Percentiles rank a stretch among this genome's conserved stretches.
phyloP scores from a whole-genome alignment of 2,113 vertebrate genomes.

The Archilochus colubris region DNA sequence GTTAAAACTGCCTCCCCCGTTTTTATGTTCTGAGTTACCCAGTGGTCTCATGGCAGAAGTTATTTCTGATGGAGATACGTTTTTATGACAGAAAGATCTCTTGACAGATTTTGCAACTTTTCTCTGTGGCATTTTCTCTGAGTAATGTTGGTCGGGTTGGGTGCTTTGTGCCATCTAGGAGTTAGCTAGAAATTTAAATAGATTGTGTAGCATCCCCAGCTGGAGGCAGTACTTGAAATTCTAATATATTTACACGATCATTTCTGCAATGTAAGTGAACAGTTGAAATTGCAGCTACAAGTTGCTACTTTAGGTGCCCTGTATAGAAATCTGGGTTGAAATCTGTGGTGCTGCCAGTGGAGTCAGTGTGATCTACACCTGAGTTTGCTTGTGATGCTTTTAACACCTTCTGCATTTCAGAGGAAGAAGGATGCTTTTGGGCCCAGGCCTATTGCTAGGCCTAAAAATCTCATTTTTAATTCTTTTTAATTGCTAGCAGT shows the following conservation, averaged over 20 bases:
- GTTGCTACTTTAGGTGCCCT: background rate
- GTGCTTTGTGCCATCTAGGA: background rate
- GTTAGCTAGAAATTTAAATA: background rate
- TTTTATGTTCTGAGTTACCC: background rate
- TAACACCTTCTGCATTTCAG: background rate
- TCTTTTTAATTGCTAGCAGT: too few species aligned
- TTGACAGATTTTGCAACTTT: background rate
- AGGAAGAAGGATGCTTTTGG: background rate
- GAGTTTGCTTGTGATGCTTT: background rate
- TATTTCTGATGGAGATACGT: background rate
- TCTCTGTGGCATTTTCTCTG: background rate
- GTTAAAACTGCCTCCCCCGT: background rate
- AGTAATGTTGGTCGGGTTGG: background rate
- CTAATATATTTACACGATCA: fast-evolving
- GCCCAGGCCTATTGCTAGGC: background rate
- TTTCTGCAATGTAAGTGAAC: background rate
- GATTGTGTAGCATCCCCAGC: background rate
- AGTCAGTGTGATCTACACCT: background rate
- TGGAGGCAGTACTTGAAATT: background rate
- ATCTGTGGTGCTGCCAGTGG: background rate
- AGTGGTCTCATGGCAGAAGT: background rate
- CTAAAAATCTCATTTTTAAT: background rate
- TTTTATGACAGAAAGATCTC: background rate
- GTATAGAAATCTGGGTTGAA: background rate
- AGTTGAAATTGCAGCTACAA: background rate